Conservation (phyloP, 1,140 invertebrate species). For the Cyphomyrmex costatus region DNA sequence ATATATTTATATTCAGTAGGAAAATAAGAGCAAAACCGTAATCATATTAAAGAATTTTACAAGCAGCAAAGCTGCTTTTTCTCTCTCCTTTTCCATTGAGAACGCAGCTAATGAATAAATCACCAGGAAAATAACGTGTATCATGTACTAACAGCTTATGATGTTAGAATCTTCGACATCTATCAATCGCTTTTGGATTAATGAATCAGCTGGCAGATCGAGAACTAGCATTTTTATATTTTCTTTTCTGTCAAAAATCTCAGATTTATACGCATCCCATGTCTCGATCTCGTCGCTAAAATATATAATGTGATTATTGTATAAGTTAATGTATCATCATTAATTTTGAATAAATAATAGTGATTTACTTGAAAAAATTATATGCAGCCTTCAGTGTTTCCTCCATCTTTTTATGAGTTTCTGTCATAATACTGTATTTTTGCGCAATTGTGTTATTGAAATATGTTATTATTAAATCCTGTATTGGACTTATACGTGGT, state of each 20-base stretch:
- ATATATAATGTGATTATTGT: constrained; percentile 30
- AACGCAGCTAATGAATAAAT: neutral
- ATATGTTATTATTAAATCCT: constrained; percentile 32
- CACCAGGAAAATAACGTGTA: neutral
- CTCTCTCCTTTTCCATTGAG: too few species aligned
- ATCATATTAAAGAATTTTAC: too few species aligned
- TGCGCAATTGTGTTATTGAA: constrained; percentile 54
- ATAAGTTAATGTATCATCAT: neutral
- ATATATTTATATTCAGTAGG: too few species aligned
- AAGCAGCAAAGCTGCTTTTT: too few species aligned
- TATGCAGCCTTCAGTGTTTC: constrained; percentile 52
- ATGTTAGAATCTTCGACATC: constrained; percentile 76
- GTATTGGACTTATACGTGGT: constrained; percentile 4
- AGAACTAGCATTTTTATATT: constrained; percentile 59
- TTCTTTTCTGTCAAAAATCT: constrained; percentile 73
- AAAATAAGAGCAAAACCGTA: too few species aligned
- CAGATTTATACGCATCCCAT: constrained; percentile 22
- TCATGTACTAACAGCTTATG: constrained; percentile 69
- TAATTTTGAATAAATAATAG: constrained; percentile 6
- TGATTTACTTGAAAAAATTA: constrained; percentile 53
- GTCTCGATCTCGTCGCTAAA: constrained; percentile 53
- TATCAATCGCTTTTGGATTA: constrained; percentile 67
- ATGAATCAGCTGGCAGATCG: constrained; percentile 58
- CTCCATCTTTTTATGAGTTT: constrained; percentile 4
- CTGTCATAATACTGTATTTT: constrained; percentile 36